phyloP scores from a whole-genome alignment of 1,140 invertebrate genomes.

The Polypedilum vanderplanki region DNA sequence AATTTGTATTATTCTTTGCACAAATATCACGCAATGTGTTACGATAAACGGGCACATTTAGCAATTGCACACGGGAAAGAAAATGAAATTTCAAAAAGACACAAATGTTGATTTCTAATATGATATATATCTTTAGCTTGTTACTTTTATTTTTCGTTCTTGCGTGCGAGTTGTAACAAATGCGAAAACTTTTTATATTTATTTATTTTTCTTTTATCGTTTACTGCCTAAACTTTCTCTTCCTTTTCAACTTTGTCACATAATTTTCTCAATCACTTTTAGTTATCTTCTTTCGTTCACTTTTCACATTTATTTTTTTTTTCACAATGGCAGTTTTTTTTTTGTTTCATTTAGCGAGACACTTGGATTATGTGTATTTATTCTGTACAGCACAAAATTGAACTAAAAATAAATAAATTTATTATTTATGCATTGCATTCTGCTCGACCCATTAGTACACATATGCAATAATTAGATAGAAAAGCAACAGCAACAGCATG shows the following conservation, averaged over 20 bases:
- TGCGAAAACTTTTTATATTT: constrained; percentile 11
- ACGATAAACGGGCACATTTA: neutral
- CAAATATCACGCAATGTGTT: constrained; percentile 17
- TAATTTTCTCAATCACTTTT: constrained; percentile 1
- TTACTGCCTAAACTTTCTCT: neutral
- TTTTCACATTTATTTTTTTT: neutral
- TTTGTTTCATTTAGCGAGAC: neutral
- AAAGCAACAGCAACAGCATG: constrained; percentile 1
- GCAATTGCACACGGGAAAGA: no score
- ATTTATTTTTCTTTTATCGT: neutral
- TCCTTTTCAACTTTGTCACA: neutral
- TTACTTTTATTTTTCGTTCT: no score
- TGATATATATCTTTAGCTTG: no score
- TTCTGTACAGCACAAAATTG: no score
- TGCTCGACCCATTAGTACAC: neutral
- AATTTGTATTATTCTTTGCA: neutral
- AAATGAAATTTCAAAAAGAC: no score
- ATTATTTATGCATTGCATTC: neutral
- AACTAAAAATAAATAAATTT: neutral
- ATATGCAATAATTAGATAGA: constrained; percentile 3
- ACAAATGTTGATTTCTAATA: no score
- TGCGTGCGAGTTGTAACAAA: neutral
- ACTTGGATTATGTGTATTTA: no score
- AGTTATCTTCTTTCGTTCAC: neutral
- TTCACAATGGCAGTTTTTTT: neutral